A percentile compares a stretch with the other conserved stretches of the same genome.
Evolutionary conservation across 2,113 vertebrate genomes (phyloP).

Genomic region (Artemisiospiza belli): DNA sequence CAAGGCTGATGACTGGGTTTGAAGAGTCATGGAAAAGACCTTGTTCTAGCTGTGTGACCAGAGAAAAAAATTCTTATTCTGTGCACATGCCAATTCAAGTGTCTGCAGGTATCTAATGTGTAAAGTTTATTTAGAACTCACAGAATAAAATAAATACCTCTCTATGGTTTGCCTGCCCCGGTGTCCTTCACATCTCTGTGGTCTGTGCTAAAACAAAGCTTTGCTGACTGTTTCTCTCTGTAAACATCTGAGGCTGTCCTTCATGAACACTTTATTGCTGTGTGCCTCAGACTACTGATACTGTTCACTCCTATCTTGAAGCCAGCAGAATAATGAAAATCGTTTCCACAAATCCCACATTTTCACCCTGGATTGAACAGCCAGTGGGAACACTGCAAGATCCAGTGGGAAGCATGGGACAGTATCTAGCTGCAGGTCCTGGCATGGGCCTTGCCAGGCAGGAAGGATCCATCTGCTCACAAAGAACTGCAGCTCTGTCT

Average conservation of each 20-base stretch:
- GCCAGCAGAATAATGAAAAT: not conserved
- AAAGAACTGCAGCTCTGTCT: not conserved
- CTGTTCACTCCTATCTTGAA: not conserved
- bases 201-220: conserved; percentile 37
- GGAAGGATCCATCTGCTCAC: not conserved
- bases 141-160: conserved; percentile 10
- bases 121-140: conserved; percentile 12
- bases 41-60: not conserved
- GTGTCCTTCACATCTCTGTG: not conserved
- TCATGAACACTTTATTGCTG: not conserved
- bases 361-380: not conserved
- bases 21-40: not conserved
- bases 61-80: not conserved
- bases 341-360: not conserved
- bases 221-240: conserved; percentile 1
- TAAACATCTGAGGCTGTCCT: conserved; percentile 26
- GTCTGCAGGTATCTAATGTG: not conserved
- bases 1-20: not conserved
- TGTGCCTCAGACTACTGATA: not conserved
- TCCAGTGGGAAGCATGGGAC: not conserved
- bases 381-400: not conserved
- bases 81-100: not conserved
- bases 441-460: not conserved
- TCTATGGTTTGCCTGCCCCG: not conserved
- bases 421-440: not conserved